Evolutionary conservation across 2,888 invertebrate species (phyloP).

Genomic region (Lasioglossum calceatum): DNA sequence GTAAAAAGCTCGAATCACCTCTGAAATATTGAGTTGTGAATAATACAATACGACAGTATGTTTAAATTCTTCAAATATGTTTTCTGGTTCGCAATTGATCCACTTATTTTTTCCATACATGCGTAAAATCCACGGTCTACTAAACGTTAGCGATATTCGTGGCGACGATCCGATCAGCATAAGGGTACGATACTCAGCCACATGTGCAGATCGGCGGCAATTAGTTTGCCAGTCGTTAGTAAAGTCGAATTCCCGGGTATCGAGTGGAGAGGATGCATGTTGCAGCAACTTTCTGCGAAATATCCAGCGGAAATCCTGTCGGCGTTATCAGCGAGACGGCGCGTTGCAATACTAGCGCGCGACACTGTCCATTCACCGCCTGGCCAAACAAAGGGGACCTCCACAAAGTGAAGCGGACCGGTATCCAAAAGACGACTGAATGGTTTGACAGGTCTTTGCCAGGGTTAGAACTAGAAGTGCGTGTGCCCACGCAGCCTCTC

Average conservation of each 20-base stretch:
- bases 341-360: constrained; percentile 27
- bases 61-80: no score
- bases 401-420: constrained; percentile 25
- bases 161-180: background rate
- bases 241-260: background rate
- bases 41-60: no score
- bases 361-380: background rate
- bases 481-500: background rate
- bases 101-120: no score
- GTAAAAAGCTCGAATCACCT: no score
- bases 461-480: constrained; percentile 20
- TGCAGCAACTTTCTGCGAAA: constrained; percentile 30
- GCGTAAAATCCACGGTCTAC: background rate
- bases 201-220: constrained; percentile 14
- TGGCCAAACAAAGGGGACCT: constrained; percentile 18
- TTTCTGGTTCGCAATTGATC: no score
- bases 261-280: background rate
- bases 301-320: constrained; percentile 37
- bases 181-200: background rate
- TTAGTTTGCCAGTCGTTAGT: constrained; percentile 24
- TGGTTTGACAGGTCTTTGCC: constrained; percentile 38
- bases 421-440: constrained; percentile 34
- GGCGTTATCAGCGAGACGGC: constrained; percentile 43
- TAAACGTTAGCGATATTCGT: background rate
- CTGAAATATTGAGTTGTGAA: no score